phyloP scores from a whole-genome alignment of 2,113 vertebrate species.

The Scophthalmus maximus region DNA sequence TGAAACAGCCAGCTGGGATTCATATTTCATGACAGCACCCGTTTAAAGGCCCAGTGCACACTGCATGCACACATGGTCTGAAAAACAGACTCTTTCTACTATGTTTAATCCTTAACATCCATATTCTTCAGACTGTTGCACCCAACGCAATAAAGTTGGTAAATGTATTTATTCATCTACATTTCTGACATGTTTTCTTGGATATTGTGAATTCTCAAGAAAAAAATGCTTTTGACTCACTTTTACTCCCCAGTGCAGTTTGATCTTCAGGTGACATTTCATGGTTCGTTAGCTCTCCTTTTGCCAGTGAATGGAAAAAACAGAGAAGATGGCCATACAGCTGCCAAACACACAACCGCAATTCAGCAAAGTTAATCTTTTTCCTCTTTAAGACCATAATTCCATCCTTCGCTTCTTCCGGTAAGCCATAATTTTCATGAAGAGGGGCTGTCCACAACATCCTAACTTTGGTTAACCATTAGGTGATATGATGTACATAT shows the following conservation, averaged over 20 bases:
- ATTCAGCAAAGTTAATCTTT: constrained; percentile 45
- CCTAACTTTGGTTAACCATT: constrained; percentile 72
- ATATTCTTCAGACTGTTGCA: neutral
- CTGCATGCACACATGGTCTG: neutral
- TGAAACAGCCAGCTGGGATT: constrained; percentile 54
- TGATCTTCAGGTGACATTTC: constrained; percentile 17
- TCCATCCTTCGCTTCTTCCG: constrained; percentile 7
- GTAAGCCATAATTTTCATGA: neutral
- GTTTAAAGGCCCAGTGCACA: constrained; percentile 71
- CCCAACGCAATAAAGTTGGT: neutral
- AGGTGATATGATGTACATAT: constrained; percentile 38
- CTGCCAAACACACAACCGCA: constrained; percentile 20
- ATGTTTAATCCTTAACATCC: constrained; percentile 3
- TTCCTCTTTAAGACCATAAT: constrained; percentile 25
- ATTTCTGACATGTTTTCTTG: neutral
- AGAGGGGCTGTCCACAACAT: constrained; percentile 38
- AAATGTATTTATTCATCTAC: neutral
- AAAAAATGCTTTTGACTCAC: neutral
- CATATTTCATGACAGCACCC: constrained; percentile 73
- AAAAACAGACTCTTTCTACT: neutral
- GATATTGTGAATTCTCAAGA: neutral
- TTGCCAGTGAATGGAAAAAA: constrained; percentile 59
- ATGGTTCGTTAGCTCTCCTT: constrained; percentile 61
- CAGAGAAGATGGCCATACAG: constrained; percentile 30
- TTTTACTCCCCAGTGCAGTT: neutral